These are phyloP conservation scores for Drosophila koepferae DNA, from an alignment of 2,888 invertebrate species.

Conservation along the genomic window DNA sequence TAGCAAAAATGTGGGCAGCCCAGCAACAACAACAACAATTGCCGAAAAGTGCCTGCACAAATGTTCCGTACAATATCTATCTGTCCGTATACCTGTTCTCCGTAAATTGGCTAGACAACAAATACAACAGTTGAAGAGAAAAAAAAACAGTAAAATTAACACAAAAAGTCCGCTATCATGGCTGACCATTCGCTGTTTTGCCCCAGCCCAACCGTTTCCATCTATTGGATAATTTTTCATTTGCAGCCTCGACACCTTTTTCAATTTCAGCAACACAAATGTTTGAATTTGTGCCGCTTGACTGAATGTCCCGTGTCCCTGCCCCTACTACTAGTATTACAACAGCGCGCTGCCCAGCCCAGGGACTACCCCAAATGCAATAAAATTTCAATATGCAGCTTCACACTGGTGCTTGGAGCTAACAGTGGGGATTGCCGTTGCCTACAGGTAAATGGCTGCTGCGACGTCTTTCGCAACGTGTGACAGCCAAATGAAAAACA, in stretches of 20 bases:
- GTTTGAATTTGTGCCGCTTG: constrained; percentile 69
- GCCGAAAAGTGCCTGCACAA: constrained; percentile 20
- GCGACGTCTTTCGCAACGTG: constrained; percentile 40
- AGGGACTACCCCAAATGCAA: constrained; percentile 48
- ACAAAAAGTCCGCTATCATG: constrained; percentile 68
- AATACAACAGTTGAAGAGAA: neutral
- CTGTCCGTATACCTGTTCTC: neutral
- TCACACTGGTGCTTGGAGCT: constrained; percentile 11
- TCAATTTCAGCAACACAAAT: constrained; percentile 78
- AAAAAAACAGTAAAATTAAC: constrained; percentile 32
- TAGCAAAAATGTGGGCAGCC: neutral
- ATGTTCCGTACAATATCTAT: constrained; percentile 2
- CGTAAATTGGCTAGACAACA: constrained; percentile 59
- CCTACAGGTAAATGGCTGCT: constrained; percentile 48
- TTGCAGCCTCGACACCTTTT: constrained; percentile 77
- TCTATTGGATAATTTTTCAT: constrained; percentile 71
- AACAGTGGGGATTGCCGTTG: neutral
- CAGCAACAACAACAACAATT: constrained; percentile 26
- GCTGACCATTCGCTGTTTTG: constrained; percentile 38
- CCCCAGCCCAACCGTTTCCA: neutral
- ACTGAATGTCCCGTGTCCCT: constrained; percentile 43
- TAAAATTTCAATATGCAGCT: constrained; percentile 73
- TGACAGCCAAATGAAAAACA: constrained; percentile 73
- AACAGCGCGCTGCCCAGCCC: neutral
- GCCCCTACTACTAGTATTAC: neutral